Evolutionary conservation across 2,888 invertebrate species (phyloP).

Genomic region (Cordylochernes scorpioides): DNA sequence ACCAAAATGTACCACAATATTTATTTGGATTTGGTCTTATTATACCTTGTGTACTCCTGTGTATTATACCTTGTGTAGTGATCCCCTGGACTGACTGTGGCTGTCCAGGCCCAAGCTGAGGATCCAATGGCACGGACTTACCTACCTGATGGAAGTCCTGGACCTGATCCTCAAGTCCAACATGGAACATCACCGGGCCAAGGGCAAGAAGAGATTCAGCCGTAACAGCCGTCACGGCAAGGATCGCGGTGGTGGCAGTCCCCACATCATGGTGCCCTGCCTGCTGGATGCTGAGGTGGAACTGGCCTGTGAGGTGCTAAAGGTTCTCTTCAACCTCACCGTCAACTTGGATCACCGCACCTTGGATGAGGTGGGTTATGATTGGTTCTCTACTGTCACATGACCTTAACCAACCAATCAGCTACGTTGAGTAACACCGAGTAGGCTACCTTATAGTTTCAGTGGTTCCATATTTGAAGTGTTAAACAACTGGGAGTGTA

Average conservation of each 20-base stretch:
- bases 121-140: constrained; percentile 24
- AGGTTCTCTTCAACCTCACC: constrained; percentile 26
- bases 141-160: constrained; percentile 25
- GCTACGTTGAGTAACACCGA: too few relatives aligned
- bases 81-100: too few relatives aligned
- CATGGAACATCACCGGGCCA: constrained; percentile 6
- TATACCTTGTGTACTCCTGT: too few relatives aligned
- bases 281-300: constrained; percentile 20
- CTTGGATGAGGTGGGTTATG: constrained; percentile 21
- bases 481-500: too few relatives aligned
- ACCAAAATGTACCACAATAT: too few relatives aligned
- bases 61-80: too few relatives aligned
- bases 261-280: constrained; percentile 10
- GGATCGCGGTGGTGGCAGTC: too few relatives aligned
- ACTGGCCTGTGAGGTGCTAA: constrained; percentile 25
- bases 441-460: too few relatives aligned
- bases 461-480: too few relatives aligned
- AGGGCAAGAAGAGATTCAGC: constrained; percentile 4
- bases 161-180: constrained; percentile 22
- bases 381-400: too few relatives aligned
- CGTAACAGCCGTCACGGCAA: constrained; percentile 2
- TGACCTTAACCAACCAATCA: too few relatives aligned
- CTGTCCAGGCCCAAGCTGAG: constrained; percentile 21
- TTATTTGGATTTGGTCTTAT: too few relatives aligned
- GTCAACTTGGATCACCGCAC: constrained; percentile 21